These are phyloP conservation scores for Drosophila arizonae DNA, from an alignment of 1,140 invertebrate species.

Conservation along the genomic window DNA sequence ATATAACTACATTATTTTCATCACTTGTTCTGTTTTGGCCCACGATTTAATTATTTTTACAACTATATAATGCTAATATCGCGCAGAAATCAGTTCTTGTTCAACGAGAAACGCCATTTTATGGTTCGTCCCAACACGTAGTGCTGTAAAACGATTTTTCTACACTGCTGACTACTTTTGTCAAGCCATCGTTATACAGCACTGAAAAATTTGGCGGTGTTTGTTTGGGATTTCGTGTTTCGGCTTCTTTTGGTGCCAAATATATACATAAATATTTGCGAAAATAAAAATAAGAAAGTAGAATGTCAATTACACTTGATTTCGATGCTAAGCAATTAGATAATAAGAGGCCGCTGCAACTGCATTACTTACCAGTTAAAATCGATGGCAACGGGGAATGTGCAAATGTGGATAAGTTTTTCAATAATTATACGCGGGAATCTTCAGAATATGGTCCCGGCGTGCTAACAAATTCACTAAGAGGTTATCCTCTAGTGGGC, in stretches of 20 bases:
- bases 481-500: constrained; percentile 88
- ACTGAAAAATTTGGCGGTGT: constrained; percentile 46
- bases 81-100: constrained; percentile 55
- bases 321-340: constrained; percentile 83
- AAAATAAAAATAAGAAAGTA: constrained; percentile 22
- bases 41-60: constrained; percentile 34
- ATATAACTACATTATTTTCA: constrained; percentile 44
- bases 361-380: constrained; percentile 90
- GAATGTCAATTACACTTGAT: constrained; percentile 84
- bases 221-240: constrained; percentile 37
- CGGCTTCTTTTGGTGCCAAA: background rate
- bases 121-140: constrained; percentile 45
- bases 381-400: constrained; percentile 86
- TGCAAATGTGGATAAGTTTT: constrained; percentile 88
- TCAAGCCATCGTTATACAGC: constrained; percentile 3
- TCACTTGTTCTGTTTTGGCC: constrained; percentile 3
- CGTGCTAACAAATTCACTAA: constrained; percentile 84
- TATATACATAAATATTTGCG: background rate
- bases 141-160: constrained; percentile 19
- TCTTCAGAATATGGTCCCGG: constrained; percentile 64
- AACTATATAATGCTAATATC: constrained; percentile 48
- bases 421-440: constrained; percentile 86
- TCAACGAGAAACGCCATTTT: constrained; percentile 63
- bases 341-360: constrained; percentile 76
- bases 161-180: constrained; percentile 22